phyloP scores from a whole-genome alignment of 2,113 vertebrate species.

The Colossoma macropomum region DNA sequence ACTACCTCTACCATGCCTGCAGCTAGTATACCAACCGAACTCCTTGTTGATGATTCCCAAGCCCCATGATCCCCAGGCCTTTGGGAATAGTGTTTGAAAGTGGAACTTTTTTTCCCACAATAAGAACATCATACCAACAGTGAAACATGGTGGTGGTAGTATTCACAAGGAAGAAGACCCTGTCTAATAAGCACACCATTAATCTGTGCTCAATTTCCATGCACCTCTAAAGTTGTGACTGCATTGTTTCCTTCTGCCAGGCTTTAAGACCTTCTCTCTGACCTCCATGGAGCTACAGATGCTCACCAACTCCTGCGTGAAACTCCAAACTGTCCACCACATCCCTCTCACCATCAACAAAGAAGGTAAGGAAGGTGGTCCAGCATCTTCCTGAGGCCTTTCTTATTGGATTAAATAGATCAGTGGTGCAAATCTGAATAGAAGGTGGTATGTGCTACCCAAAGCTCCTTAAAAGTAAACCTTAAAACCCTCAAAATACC shows the following conservation, averaged over 20 bases:
- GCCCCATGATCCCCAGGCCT: no score
- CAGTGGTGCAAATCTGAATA: not conserved
- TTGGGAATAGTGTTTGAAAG: no score
- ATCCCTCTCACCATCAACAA: conserved; percentile 93
- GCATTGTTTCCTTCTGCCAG: conserved; percentile 68
- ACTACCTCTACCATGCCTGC: no score
- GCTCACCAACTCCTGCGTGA: conserved; percentile 96
- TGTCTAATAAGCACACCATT: not conserved
- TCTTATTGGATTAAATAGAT: not conserved
- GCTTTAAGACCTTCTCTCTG: conserved; percentile 91
- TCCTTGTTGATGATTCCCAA: no score
- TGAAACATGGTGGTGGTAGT: no score
- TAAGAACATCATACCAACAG: no score
- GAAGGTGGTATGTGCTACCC: not conserved
- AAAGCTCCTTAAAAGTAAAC: no score
- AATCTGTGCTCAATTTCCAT: not conserved
- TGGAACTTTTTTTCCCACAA: no score
- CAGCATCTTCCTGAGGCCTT: not conserved
- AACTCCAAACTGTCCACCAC: conserved; percentile 95
- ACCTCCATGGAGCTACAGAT: conserved; percentile 96
- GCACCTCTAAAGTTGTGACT: not conserved
- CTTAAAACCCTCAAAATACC: no score
- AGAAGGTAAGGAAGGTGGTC: conserved; percentile 82
- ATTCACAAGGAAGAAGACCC: not conserved
- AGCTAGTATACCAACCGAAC: no score